Evolutionary conservation across 2,113 vertebrate species (phyloP).

Genomic region (Protomyctophum bolini): DNA sequence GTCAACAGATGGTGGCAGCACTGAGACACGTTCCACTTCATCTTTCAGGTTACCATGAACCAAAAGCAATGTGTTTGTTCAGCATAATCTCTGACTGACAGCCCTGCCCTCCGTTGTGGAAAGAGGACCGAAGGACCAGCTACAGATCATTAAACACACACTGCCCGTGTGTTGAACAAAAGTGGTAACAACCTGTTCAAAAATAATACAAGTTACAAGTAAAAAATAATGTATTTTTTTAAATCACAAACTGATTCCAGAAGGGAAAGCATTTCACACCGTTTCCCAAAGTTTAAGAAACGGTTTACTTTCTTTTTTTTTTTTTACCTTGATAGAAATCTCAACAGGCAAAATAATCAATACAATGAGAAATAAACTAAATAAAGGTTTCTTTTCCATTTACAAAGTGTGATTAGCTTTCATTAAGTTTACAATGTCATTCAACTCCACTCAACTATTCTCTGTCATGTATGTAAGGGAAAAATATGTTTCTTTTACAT

Average conservation of each 20-base stretch:
- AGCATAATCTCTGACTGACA: neutral
- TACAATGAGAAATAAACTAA: slow-evolving; percentile 29
- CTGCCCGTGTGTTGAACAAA: neutral
- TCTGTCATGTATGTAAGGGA: neutral
- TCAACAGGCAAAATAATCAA: slow-evolving; percentile 54
- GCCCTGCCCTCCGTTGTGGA: neutral
- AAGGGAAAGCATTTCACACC: slow-evolving; percentile 42
- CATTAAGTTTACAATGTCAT: slow-evolving; percentile 19
- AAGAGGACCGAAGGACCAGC: neutral
- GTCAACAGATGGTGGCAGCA: slow-evolving; percentile 35
- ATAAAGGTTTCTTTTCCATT: neutral
- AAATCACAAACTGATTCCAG: slow-evolving; percentile 9
- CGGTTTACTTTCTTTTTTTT: neutral
- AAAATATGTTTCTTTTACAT: slow-evolving; percentile 1
- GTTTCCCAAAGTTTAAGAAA: slow-evolving; percentile 52
- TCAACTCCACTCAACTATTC: slow-evolving; percentile 4
- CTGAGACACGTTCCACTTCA: neutral
- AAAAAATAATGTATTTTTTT: slow-evolving; percentile 8
- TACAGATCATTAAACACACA: neutral
- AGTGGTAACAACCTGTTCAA: slow-evolving; percentile 22
- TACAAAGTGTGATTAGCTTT: slow-evolving; percentile 11
- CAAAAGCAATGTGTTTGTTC: too few relatives aligned
- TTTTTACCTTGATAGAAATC: slow-evolving; percentile 49
- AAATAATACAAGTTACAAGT: neutral
- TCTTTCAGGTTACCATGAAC: slow-evolving; percentile 22